Evolutionary conservation across 1,140 invertebrate genomes (phyloP).

Genomic region (Lamellibrachia luymesi): DNA sequence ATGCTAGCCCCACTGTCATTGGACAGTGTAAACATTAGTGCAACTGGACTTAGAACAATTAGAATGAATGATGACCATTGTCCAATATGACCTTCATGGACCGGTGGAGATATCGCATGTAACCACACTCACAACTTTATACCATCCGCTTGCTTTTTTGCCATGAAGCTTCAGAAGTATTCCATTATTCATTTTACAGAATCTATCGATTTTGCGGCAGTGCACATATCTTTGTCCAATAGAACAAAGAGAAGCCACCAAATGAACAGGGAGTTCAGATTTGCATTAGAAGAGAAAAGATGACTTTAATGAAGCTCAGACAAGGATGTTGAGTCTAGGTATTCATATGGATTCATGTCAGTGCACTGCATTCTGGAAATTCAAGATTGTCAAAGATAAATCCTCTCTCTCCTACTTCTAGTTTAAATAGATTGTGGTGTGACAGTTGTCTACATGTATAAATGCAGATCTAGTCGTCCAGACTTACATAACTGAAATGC

Average conservation of each 20-base stretch:
- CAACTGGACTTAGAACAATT: too few species aligned
- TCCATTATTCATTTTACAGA: not conserved
- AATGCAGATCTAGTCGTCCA: not conserved
- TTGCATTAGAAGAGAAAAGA: not conserved
- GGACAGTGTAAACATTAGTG: too few species aligned
- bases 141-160: not conserved
- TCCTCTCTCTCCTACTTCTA: not conserved
- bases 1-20: too few species aligned
- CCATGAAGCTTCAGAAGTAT: not conserved
- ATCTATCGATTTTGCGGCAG: not conserved
- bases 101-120: not conserved
- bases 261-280: not conserved
- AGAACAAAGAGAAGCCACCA: constrained; percentile 7
- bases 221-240: constrained; percentile 21
- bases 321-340: not conserved
- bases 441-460: not conserved
- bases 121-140: not conserved
- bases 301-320: not conserved
- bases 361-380: not conserved
- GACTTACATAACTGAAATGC: not conserved
- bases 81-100: not conserved
- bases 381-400: not conserved
- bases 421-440: not conserved
- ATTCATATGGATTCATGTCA: not conserved
- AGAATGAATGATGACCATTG: not conserved